Conservation (phyloP, 2,888 invertebrate genomes). For the Perizoma affinitatum region DNA sequence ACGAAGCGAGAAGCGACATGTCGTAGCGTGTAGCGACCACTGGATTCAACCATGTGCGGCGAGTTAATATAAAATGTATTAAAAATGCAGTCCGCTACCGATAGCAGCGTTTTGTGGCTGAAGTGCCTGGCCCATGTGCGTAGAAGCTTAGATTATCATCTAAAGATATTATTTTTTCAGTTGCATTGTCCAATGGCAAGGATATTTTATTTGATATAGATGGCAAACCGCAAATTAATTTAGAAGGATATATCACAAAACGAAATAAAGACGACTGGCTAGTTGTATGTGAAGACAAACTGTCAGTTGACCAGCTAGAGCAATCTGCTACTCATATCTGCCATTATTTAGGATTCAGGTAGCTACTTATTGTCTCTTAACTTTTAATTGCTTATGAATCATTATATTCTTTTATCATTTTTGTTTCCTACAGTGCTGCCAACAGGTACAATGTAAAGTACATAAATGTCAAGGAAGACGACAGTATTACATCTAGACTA, state of each 20-base stretch:
- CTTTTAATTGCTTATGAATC: conserved; percentile 1
- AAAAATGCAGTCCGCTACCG: too few species aligned
- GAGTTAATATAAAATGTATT: too few species aligned
- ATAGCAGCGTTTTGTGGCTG: too few species aligned
- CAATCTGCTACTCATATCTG: conserved; percentile 85
- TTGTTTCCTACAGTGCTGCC: conserved; percentile 58
- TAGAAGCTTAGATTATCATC: too few species aligned
- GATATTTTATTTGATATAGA: conserved; percentile 85
- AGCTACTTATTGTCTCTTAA: neutral
- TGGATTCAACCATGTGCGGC: too few species aligned
- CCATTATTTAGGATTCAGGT: conserved; percentile 87
- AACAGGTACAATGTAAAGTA: conserved; percentile 68
- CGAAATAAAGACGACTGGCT: conserved; percentile 87
- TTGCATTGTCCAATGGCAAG: conserved; percentile 87
- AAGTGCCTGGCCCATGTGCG: too few species aligned
- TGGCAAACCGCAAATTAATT: conserved; percentile 83
- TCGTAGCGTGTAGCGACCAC: too few species aligned
- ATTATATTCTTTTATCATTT: neutral
- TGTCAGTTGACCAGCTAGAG: conserved; percentile 69
- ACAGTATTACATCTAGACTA: conserved; percentile 41
- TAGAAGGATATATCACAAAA: conserved; percentile 86
- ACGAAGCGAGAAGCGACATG: too few species aligned
- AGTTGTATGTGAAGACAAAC: conserved; percentile 84
- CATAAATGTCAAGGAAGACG: conserved; percentile 63
- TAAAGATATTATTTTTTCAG: conserved; percentile 67